These are phyloP conservation scores for Heliconius erato DNA, from an alignment of 2,888 invertebrate genomes.

Conservation along the genomic window DNA sequence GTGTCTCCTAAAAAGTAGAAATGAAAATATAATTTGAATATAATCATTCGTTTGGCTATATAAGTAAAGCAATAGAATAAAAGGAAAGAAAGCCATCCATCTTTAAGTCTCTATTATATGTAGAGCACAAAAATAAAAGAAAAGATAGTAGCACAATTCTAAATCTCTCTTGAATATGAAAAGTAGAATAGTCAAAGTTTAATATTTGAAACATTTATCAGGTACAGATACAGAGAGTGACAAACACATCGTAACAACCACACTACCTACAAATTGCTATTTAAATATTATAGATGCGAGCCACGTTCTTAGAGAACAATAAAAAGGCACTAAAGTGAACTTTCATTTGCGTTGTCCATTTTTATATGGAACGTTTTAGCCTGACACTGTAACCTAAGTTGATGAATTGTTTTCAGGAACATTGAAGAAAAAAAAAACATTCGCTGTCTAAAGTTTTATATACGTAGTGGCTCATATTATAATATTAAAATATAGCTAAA, in stretches of 20 bases:
- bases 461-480: background rate
- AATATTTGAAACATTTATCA: constrained; percentile 2
- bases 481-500: no score
- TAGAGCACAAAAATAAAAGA: no score
- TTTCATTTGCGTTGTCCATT: constrained; percentile 60
- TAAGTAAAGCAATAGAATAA: no score
- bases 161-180: background rate
- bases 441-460: background rate
- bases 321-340: constrained; percentile 67
- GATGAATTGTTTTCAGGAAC: constrained; percentile 16
- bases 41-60: no score
- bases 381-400: constrained; percentile 29
- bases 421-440: background rate
- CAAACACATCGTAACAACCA: constrained; percentile 1
- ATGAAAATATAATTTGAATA: no score
- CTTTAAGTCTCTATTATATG: no score
- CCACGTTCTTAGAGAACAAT: constrained; percentile 64
- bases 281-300: constrained; percentile 59
- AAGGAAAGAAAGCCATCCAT: no score
- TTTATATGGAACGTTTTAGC: constrained; percentile 35
- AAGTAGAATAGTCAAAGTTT: background rate
- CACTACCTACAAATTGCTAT: constrained; percentile 39
- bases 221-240: constrained; percentile 8
- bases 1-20: no score
- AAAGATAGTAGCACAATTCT: no score